Percentiles rank a stretch among this genome's conserved stretches.
Conservation (phyloP, 2,888 invertebrate species). For the Lagria hirta region DNA sequence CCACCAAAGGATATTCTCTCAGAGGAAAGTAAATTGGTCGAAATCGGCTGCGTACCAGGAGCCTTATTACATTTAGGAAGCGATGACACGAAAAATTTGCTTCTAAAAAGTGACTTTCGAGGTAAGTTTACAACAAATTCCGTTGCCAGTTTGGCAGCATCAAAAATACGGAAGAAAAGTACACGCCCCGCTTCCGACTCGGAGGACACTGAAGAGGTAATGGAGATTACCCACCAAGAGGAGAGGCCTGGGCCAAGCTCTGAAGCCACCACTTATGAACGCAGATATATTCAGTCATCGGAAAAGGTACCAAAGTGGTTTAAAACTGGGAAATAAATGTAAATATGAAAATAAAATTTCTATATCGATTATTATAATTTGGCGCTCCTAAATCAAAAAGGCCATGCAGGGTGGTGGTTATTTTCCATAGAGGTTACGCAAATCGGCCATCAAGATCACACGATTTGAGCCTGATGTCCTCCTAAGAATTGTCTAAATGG, state of each 20-base stretch:
- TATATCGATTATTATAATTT: no score
- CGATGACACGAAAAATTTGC: slow-evolving; percentile 49
- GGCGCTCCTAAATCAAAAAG: no score
- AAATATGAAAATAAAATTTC: no score
- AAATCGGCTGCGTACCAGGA: slow-evolving; percentile 76
- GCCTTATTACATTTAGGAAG: slow-evolving; percentile 74
- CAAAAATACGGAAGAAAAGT: slow-evolving; percentile 61
- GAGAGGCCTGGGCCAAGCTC: slow-evolving; percentile 32
- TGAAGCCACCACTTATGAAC: slow-evolving; percentile 27
- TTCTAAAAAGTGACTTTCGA: slow-evolving; percentile 63
- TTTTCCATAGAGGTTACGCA: no score
- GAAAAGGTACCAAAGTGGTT: slow-evolving; percentile 53
- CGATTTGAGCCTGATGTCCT: no score
- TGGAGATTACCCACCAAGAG: slow-evolving; percentile 29
- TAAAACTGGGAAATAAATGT: slow-evolving; percentile 42
- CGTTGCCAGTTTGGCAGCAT: slow-evolving; percentile 68
- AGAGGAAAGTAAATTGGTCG: slow-evolving; percentile 63
- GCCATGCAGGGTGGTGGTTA: no score
- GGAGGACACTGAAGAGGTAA: slow-evolving; percentile 34
- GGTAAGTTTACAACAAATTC: slow-evolving; percentile 66
- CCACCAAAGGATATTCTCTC: slow-evolving; percentile 77
- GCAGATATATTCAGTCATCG: slow-evolving; percentile 36
- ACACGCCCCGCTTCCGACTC: slow-evolving; percentile 31
- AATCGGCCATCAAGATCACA: no score
- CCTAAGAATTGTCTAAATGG: no score